A percentile compares a stretch with the other conserved stretches of the same genome.
Conservation (phyloP, 2,113 vertebrate species). For the Sus scrofa region T2T-Sscrofa CM000817.6:4450501-4451000, state of each 20-base stretch:
- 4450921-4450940: not conserved
- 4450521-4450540: not conserved
- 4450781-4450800: not conserved
- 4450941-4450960: accelerated
- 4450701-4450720: no score
- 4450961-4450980: accelerated
- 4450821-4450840: not conserved
- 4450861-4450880: not conserved
- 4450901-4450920: not conserved
- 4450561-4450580: accelerated
- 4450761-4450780: not conserved
- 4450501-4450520: not conserved
- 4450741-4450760: no score
- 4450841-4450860: accelerated
- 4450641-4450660: no score
- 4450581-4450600: not conserved
- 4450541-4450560: not conserved
- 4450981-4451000: accelerated
- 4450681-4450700: no score
- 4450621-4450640: not conserved
- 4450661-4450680: not conserved
- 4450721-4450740: no score
- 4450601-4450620: not conserved
- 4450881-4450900: accelerated
- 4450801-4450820: not conserved